Conservation (phyloP, 2,797 vertebrate genomes). For the Netta rufina region DNA sequence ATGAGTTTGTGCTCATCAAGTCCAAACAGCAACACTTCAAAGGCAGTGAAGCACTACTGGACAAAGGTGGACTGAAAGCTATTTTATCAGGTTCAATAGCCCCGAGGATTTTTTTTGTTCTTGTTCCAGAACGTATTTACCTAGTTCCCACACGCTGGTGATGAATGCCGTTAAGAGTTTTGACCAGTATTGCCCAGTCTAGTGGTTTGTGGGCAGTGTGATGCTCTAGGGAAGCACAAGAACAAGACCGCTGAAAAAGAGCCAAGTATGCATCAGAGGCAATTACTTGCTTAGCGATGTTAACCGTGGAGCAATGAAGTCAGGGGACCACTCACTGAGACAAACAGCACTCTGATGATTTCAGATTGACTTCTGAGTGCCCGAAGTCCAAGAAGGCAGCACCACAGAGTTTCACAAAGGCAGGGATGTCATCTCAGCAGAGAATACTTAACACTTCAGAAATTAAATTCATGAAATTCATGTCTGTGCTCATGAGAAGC, state of each 20-base stretch:
- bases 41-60: background rate
- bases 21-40: constrained; percentile 24
- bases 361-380: background rate
- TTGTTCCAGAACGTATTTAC: constrained; percentile 32
- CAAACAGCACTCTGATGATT: background rate
- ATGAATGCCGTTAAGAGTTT: background rate
- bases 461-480: background rate
- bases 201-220: constrained; percentile 24
- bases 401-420: background rate
- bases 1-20: background rate
- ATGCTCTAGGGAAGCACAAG: background rate
- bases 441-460: background rate
- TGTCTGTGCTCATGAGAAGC: background rate
- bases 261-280: background rate
- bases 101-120: constrained; percentile 12
- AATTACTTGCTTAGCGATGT: background rate
- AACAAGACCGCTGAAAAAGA: background rate
- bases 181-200: constrained; percentile 1
- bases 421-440: background rate
- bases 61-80: background rate
- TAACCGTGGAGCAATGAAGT: background rate
- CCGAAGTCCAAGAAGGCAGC: background rate
- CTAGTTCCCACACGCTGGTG: constrained; percentile 2
- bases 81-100: constrained; percentile 15
- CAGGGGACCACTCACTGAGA: background rate